Evolutionary conservation across 2,888 invertebrate genomes (phyloP).

Genomic region (Drepana falcataria): DNA sequence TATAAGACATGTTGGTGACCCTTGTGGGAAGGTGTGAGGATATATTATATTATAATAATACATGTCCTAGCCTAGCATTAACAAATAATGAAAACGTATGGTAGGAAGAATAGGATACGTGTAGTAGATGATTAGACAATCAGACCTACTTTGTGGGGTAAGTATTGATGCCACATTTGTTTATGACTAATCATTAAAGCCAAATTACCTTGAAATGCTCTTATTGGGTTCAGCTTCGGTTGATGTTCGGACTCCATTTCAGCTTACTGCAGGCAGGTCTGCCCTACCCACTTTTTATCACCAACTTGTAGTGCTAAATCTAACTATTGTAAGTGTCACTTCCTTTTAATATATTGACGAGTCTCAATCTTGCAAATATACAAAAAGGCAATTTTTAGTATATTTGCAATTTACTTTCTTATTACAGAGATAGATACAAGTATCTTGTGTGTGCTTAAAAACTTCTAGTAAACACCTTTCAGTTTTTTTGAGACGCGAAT

Average conservation of each 20-base stretch:
- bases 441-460: too few relatives aligned
- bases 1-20: too few relatives aligned
- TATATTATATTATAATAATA: too few relatives aligned
- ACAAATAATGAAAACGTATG: too few relatives aligned
- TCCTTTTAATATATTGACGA: constrained; percentile 2
- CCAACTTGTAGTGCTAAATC: constrained; percentile 1
- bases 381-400: background rate
- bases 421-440: too few relatives aligned
- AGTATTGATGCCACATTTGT: too few relatives aligned
- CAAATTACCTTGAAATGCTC: constrained; percentile 61
- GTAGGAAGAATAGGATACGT: background rate
- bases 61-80: too few relatives aligned
- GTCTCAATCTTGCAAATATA: background rate
- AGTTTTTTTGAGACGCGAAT: too few relatives aligned
- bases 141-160: too few relatives aligned
- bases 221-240: constrained; percentile 62
- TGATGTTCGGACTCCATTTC: constrained; percentile 62
- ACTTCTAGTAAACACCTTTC: too few relatives aligned
- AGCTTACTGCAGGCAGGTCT: background rate
- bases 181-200: background rate
- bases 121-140: background rate
- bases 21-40: too few relatives aligned
- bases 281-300: constrained; percentile 1
- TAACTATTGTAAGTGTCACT: constrained; percentile 11
- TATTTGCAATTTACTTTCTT: too few relatives aligned